phyloP scores from a whole-genome alignment of 2,888 invertebrate genomes.

The Rhingia rostrata region DNA sequence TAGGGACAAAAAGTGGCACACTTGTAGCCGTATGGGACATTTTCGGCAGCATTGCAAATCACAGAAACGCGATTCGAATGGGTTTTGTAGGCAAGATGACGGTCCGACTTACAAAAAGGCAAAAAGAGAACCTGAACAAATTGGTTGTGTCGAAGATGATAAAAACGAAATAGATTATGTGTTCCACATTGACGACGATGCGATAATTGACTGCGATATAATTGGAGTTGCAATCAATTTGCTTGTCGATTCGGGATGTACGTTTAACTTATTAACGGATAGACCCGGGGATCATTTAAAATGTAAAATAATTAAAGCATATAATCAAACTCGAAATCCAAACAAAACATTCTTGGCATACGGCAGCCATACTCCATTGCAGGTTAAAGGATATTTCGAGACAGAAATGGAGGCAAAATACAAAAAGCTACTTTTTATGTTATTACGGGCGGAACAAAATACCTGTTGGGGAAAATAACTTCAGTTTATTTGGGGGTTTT shows the following conservation, averaged over 20 bases:
- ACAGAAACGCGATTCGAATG: neutral
- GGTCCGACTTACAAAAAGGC: neutral
- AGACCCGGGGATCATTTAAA: conserved; percentile 18
- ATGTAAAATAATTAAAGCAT: neutral
- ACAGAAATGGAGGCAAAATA: neutral
- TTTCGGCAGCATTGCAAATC: conserved; percentile 29
- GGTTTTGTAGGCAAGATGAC: neutral
- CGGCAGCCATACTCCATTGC: neutral
- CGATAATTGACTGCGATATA: neutral
- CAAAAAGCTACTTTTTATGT: neutral
- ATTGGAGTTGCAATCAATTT: neutral
- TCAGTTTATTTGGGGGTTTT: conserved; percentile 11
- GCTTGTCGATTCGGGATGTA: conserved; percentile 6
- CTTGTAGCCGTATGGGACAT: conserved; percentile 18
- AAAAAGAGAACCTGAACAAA: neutral
- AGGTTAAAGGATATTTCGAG: conserved; percentile 1
- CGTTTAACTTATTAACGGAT: conserved; percentile 13
- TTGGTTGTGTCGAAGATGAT: conserved; percentile 57
- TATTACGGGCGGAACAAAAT: neutral
- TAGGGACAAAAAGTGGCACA: conserved; percentile 22
- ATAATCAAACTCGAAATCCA: conserved; percentile 17
- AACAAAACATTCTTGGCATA: conserved; percentile 28
- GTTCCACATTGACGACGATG: conserved; percentile 4
- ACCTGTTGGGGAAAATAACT: conserved; percentile 13
- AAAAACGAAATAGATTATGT: neutral